These are phyloP conservation scores for Mesorhabditis sp. DNA, from an alignment of 2,888 invertebrate species.

Conservation along the genomic window DNA sequence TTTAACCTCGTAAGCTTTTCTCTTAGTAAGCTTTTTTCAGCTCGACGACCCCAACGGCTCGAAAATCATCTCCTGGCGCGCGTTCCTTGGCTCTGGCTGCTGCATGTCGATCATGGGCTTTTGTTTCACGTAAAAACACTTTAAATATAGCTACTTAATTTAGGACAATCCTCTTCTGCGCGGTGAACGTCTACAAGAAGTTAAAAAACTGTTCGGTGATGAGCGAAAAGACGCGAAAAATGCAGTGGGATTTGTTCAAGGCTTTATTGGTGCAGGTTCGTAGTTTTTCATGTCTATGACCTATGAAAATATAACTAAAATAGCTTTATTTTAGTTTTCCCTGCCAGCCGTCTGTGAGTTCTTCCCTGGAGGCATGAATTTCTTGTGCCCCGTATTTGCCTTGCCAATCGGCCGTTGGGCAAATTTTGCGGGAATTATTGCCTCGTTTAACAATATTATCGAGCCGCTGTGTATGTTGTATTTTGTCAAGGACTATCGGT, in stretches of 20 bases:
- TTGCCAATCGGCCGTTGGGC: background rate
- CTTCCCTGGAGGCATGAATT: background rate
- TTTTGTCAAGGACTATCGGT: background rate
- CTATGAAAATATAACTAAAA: background rate
- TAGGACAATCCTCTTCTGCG: background rate
- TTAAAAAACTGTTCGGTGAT: background rate
- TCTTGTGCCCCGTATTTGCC: background rate
- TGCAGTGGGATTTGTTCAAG: constrained; percentile 4
- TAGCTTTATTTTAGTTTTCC: background rate
- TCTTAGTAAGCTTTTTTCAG: background rate
- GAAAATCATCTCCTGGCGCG: background rate
- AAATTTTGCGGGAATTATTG: background rate
- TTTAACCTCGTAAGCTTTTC: too few relatives aligned
- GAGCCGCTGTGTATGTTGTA: background rate
- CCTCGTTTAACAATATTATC: constrained; percentile 1
- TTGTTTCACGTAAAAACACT: background rate
- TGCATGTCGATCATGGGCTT: background rate
- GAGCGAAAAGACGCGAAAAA: constrained; percentile 1
- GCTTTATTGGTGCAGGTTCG: background rate
- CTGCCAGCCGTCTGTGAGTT: background rate
- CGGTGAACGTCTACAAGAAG: background rate
- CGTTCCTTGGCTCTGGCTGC: background rate
- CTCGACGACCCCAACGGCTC: constrained; percentile 1
- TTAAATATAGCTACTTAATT: background rate
- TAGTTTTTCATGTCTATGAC: too few relatives aligned